Conservation (phyloP, 2,797 vertebrate species). For the Enteromius fasciolatus region DNA sequence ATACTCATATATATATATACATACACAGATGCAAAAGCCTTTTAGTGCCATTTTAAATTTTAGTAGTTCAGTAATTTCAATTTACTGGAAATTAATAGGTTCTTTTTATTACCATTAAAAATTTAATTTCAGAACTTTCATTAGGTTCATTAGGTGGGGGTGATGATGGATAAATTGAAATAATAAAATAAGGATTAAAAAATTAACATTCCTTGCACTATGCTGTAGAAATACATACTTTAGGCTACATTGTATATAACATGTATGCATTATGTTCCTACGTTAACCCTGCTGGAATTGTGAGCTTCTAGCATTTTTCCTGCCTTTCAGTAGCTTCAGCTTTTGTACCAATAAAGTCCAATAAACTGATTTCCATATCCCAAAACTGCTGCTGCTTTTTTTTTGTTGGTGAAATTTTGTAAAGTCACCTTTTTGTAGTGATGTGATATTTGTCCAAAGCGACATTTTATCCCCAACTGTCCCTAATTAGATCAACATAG, state of each 20-base stretch:
- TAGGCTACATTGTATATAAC: background rate
- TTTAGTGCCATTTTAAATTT: background rate
- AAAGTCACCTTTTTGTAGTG: background rate
- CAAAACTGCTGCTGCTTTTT: background rate
- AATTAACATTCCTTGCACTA: background rate
- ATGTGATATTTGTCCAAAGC: background rate
- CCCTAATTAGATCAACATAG: background rate
- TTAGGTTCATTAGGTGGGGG: background rate
- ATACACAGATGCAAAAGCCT: background rate
- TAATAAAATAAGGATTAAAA: background rate
- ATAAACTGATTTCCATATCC: background rate
- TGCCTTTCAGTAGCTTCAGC: background rate
- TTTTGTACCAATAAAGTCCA: background rate
- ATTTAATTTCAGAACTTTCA: background rate
- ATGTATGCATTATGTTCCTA: background rate
- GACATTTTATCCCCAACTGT: background rate
- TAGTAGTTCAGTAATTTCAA: background rate
- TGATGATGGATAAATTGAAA: background rate
- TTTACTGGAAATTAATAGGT: background rate
- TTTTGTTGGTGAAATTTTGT: background rate
- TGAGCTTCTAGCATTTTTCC: background rate
- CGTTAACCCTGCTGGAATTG: background rate
- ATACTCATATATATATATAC: no score
- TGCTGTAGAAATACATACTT: background rate
- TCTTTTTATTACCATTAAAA: background rate